Evolutionary conservation across 2,888 invertebrate genomes (phyloP).

Genomic region (Trachelus stipa): DNA sequence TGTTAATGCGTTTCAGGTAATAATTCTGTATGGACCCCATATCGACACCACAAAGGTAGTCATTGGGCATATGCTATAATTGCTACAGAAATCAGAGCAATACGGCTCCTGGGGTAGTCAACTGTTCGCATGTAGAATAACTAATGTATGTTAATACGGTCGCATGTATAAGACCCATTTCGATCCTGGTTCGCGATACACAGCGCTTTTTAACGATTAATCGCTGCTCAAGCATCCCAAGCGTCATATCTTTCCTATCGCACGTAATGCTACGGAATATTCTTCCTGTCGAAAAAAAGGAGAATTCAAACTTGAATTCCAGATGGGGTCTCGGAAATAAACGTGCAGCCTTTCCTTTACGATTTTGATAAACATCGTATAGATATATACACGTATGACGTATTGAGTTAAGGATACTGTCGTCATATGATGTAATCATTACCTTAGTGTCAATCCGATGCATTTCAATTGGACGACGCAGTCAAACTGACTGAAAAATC

Average conservation of each 20-base stretch:
- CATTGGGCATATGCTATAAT: not conserved
- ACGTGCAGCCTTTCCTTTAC: not conserved
- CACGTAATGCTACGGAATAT: slow-evolving; percentile 33
- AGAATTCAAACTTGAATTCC: not conserved
- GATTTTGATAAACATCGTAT: not conserved
- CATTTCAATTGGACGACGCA: not conserved
- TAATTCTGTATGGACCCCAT: not conserved
- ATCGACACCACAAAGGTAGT: not conserved
- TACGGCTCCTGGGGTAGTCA: not conserved
- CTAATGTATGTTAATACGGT: slow-evolving; percentile 55
- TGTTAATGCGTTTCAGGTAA: not conserved
- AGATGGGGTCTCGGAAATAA: not conserved
- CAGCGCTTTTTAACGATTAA: slow-evolving; percentile 57
- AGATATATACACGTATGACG: not conserved
- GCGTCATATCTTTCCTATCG: slow-evolving; percentile 41
- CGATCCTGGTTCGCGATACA: slow-evolving; percentile 47
- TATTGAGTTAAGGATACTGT: not conserved
- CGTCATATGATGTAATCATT: not conserved
- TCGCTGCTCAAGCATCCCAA: slow-evolving; percentile 44
- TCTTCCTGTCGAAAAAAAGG: not conserved
- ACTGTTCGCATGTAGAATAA: slow-evolving; percentile 46
- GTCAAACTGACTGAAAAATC: not conserved
- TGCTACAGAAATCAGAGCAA: not conserved
- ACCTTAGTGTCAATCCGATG: not conserved
- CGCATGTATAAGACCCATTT: slow-evolving; percentile 51